Percentiles rank a stretch among this genome's conserved stretches.
Evolutionary conservation across 2,113 vertebrate species (phyloP).

Genomic region (Tyrannus savana): DNA sequence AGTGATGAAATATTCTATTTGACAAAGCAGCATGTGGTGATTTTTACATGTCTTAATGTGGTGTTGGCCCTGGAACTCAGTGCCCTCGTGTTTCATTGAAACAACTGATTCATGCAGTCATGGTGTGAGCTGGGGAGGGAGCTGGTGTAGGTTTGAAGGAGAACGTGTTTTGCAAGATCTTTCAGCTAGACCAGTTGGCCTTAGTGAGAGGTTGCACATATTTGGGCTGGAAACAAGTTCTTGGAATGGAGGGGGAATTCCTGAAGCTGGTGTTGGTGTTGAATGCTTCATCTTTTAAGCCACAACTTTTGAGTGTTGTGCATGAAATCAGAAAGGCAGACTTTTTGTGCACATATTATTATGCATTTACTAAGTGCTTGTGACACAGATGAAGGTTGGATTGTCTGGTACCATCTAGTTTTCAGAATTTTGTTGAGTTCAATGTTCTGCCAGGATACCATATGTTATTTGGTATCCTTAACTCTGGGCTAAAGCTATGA

Average conservation of each 20-base stretch:
- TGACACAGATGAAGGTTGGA: background rate
- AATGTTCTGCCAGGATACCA: background rate
- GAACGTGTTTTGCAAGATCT: background rate
- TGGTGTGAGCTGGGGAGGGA: background rate
- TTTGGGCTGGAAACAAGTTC: background rate
- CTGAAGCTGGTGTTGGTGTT: background rate
- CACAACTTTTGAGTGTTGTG: background rate
- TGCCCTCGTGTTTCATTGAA: background rate
- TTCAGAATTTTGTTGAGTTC: background rate
- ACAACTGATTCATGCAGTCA: background rate
- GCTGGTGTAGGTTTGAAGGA: background rate
- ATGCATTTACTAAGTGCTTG: background rate
- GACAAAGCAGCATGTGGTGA: background rate
- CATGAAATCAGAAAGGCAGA: background rate
- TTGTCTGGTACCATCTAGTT: background rate
- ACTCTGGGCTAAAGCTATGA: background rate
- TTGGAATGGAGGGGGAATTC: background rate
- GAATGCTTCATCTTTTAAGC: background rate
- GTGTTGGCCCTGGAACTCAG: background rate
- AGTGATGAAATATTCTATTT: background rate
- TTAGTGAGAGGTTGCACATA: background rate
- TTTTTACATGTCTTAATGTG: background rate
- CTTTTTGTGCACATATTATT: background rate
- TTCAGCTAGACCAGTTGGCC: background rate
- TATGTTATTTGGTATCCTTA: background rate